These are phyloP conservation scores for Pipistrellus nathusii DNA, from an alignment of 2,797 vertebrate species.

Conservation along the genomic window DNA sequence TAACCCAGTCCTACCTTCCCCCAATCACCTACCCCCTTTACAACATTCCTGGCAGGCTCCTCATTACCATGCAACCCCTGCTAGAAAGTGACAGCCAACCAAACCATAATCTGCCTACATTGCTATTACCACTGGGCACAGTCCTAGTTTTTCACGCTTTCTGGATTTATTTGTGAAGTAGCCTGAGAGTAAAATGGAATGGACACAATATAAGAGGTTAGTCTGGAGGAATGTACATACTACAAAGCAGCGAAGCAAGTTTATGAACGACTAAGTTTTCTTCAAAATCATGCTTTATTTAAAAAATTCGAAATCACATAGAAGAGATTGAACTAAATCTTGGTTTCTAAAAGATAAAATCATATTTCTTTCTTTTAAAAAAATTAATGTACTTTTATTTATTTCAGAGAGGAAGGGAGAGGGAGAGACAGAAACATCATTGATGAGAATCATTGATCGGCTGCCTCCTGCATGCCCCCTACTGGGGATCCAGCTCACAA, in stretches of 20 bases:
- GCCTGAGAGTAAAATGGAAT: not conserved
- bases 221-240: not conserved
- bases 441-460: no score
- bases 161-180: not conserved
- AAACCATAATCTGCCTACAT: not conserved
- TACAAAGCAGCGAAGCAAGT: not conserved
- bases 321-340: not conserved
- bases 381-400: no score
- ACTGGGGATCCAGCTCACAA: no score
- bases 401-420: no score
- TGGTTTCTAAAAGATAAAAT: not conserved
- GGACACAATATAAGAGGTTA: accelerated
- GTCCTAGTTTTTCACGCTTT: not conserved
- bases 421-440: no score
- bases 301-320: not conserved
- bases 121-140: not conserved
- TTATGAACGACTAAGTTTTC: not conserved
- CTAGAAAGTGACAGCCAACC: not conserved
- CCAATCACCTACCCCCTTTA: not conserved
- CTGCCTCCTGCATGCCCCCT: no score
- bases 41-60: not conserved
- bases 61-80: not conserved
- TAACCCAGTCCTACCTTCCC: not conserved
- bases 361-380: no score
- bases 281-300: not conserved